phyloP scores from a whole-genome alignment of 2,797 vertebrate species.

The Acanthis flammea region DNA sequence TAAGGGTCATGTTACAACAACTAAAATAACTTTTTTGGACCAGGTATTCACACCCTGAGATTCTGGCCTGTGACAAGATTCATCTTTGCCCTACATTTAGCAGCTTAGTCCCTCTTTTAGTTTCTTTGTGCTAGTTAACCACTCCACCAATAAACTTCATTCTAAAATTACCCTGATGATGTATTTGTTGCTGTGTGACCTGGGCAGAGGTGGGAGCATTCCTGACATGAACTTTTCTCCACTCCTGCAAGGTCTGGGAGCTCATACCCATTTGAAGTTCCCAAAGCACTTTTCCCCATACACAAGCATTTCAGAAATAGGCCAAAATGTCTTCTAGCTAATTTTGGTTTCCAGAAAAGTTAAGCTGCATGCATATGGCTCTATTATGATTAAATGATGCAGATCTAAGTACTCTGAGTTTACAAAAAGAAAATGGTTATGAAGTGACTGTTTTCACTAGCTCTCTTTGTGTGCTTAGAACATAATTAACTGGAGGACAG shows the following conservation, averaged over 20 bases:
- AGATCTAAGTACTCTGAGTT: conserved; percentile 46
- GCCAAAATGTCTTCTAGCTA: conserved; percentile 39
- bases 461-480: conserved; percentile 42
- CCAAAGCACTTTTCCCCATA: not conserved
- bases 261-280: not conserved
- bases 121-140: not conserved
- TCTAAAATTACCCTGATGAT: not conserved
- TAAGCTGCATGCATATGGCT: conserved; percentile 43
- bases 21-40: not conserved
- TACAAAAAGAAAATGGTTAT: conserved; percentile 63
- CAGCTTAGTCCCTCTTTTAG: not conserved
- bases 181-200: not conserved
- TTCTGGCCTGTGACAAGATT: not conserved
- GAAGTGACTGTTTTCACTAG: conserved; percentile 60
- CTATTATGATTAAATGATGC: conserved; percentile 63
- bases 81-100: not conserved
- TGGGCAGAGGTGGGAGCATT: not conserved
- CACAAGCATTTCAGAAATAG: conserved; percentile 23
- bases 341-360: conserved; percentile 64
- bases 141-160: not conserved
- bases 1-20: not conserved
- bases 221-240: not conserved
- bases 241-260: not conserved
- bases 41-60: not conserved
- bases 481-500: conserved; percentile 57